phyloP scores from a whole-genome alignment of 2,797 vertebrate species.

The Taeniopygia guttata region DNA sequence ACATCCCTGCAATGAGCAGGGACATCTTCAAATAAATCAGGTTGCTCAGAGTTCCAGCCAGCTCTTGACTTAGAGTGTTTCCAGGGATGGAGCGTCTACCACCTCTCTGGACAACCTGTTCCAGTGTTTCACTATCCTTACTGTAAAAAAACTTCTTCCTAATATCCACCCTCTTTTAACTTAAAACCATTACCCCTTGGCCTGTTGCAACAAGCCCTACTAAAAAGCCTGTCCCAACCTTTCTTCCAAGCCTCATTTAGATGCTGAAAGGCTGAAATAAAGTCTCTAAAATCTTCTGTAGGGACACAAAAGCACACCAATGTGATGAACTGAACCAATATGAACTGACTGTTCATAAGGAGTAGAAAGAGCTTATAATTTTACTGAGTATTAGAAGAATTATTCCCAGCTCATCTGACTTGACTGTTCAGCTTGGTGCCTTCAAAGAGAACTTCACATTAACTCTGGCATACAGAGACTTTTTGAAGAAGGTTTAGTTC shows the following conservation, averaged over 20 bases:
- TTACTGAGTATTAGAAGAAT: background rate
- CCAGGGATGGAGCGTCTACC: background rate
- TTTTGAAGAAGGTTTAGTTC: background rate
- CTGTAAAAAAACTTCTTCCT: background rate
- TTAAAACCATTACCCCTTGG: background rate
- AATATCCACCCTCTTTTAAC: background rate
- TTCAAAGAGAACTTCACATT: background rate
- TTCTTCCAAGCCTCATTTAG: background rate
- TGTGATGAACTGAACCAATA: too few species aligned
- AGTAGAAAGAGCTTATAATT: background rate
- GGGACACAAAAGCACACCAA: background rate
- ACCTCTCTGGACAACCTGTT: background rate
- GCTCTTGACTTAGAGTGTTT: background rate
- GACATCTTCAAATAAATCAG: background rate
- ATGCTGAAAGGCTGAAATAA: background rate
- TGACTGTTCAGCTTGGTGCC: background rate
- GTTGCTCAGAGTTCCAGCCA: background rate
- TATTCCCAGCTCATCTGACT: background rate
- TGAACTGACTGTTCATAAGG: background rate
- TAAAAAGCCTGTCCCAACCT: background rate
- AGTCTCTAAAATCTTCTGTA: background rate
- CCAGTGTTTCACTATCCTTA: background rate
- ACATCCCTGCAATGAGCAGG: background rate
- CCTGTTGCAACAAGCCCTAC: background rate
- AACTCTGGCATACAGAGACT: background rate